Evolutionary conservation across 2,113 vertebrate genomes (phyloP), one percentile per base, ranked within the genome.

Genomic region (Psophia crepitans): DNA sequence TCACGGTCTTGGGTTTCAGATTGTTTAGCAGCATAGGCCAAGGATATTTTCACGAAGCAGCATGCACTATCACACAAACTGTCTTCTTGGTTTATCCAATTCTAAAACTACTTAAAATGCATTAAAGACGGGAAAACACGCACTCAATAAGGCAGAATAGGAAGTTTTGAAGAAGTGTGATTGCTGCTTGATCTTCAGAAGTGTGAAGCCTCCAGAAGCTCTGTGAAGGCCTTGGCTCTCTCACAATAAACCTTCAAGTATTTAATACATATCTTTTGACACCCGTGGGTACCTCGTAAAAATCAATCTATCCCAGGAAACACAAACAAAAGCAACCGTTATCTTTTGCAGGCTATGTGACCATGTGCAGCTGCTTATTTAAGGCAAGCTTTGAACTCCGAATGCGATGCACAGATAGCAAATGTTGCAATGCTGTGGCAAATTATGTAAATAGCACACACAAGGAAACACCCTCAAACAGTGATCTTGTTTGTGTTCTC

Each of bases 381-480:
- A 93, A 93, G 77, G 48, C n/a, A 92, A 93, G 84, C 75, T 90
- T 87, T 90, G 61, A 97, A 95, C 78, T 76, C 74, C 35, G 79
- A 97, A 80, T 83, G 89, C 95, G 93, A 97, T 83, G 63, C 61
- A 64, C 32, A 14, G 71, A 91, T n/a, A 96, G 89, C 95, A 95
- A 95, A 95, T 41, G 33, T 95, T 93, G 87, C 54, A 90, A 75
- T 53, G 65, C 65, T 64, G 51, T 89, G 63, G 57, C 65, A 89
- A 92, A 92, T 89, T 93, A 93, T 73, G 82, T 93, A 96, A 97
- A 78, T 93, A 94, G 63, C 78, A 93, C 32, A 57, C 19, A 89
- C n/a, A 71, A 69, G 51, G 73, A 94, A 91, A 84, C 58, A 93
- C 54, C 65, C 65, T 93, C 76, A 69, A 75, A 82, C 26, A 53